phyloP scores from a whole-genome alignment of 2,113 vertebrate genomes.

The Carassius gibelio region DNA sequence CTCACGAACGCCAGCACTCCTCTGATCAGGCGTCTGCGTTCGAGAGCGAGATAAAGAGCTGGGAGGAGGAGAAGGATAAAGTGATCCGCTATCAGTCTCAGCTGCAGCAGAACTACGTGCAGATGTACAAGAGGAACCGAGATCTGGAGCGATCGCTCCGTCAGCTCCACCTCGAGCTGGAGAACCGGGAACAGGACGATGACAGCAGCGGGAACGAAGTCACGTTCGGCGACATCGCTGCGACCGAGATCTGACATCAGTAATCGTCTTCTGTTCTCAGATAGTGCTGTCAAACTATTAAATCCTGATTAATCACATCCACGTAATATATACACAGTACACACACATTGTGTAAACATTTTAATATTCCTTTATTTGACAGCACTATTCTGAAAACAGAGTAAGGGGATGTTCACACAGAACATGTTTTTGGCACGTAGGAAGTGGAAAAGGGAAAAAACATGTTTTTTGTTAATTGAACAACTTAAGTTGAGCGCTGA shows the following conservation, averaged over 20 bases:
- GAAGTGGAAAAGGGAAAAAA: too few species aligned
- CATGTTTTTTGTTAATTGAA: too few species aligned
- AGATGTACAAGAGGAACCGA: conserved; percentile 93
- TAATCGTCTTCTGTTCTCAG: too few species aligned
- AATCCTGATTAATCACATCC: too few species aligned
- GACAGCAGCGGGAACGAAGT: conserved; percentile 82
- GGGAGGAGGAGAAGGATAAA: conserved; percentile 96
- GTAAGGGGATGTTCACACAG: too few species aligned
- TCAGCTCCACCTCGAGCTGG: conserved; percentile 87
- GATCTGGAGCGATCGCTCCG: conserved; percentile 89
- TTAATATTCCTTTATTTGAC: too few species aligned
- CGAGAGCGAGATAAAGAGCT: conserved; percentile 84
- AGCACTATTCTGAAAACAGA: too few species aligned
- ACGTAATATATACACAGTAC: too few species aligned
- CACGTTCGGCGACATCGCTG: conserved; percentile 87
- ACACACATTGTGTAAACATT: too few species aligned
- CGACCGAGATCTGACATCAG: conserved; percentile 78
- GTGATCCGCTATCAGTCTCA: conserved; percentile 98
- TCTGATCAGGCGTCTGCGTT: conserved; percentile 84
- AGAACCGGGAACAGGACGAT: conserved; percentile 83
- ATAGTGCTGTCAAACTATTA: too few species aligned
- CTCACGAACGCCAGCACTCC: conserved; percentile 75
- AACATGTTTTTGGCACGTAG: too few species aligned
- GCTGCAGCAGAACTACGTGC: conserved; percentile 96
- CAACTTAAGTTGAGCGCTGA: too few species aligned